phyloP scores from a whole-genome alignment of 2,888 invertebrate genomes.

The Tupiocoris notatus region DNA sequence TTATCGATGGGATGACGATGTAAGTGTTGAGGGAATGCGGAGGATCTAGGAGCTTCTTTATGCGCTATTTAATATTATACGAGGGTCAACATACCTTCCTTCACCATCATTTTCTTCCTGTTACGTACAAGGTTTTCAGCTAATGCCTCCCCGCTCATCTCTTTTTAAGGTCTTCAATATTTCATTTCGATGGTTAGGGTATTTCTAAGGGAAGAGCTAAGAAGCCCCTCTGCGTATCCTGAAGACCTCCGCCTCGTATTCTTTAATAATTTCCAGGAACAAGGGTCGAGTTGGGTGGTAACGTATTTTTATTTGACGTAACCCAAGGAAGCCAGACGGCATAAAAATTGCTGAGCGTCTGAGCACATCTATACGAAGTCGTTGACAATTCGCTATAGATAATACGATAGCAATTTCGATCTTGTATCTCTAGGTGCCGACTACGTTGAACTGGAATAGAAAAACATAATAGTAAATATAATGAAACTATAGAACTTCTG shows the following conservation, averaged over 20 bases:
- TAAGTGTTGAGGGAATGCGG: background rate
- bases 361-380: too few species aligned
- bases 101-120: constrained; percentile 18
- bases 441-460: too few species aligned
- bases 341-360: too few species aligned
- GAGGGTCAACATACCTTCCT: constrained; percentile 36
- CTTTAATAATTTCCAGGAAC: background rate
- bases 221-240: background rate
- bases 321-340: too few species aligned
- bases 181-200: constrained; percentile 36
- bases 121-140: constrained; percentile 11
- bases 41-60: constrained; percentile 27
- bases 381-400: too few species aligned
- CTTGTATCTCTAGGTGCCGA: too few species aligned
- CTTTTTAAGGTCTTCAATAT: constrained; percentile 40
- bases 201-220: background rate
- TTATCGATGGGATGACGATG: constrained; percentile 23
- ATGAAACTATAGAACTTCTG: too few species aligned
- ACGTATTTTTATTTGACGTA: background rate
- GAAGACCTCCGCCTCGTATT: background rate
- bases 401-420: too few species aligned
- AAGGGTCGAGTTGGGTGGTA: background rate
- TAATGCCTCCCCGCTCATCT: constrained; percentile 36
- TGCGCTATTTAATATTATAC: constrained; percentile 43
- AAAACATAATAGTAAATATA: too few species aligned